phyloP scores from a whole-genome alignment of 37 sponge, comb jelly and placozoan genomes.

The Beroe ovata region DNA sequence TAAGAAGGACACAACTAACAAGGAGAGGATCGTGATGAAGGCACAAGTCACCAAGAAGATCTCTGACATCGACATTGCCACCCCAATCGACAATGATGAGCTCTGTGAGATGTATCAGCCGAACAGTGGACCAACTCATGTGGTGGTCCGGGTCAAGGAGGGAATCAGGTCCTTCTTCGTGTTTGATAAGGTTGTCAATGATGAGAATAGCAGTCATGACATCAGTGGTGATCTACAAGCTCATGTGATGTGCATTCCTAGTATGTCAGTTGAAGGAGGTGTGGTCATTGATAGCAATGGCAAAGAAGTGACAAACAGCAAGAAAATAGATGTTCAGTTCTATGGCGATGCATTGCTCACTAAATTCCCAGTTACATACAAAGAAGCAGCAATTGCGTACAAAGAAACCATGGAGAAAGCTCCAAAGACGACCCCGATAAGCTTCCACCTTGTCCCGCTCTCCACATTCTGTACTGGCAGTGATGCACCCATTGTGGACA shows the following conservation, averaged over 20 bases:
- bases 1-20: background rate
- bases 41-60: background rate
- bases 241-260: background rate
- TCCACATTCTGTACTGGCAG: background rate
- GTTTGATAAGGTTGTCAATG: conserved; percentile 7
- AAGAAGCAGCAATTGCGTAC: conserved; percentile 20
- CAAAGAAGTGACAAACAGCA: background rate
- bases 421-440: background rate
- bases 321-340: conserved; percentile 11
- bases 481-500: background rate
- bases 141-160: background rate
- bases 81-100: conserved; percentile 9
- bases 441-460: background rate
- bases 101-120: conserved; percentile 13
- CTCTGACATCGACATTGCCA: background rate
- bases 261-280: background rate
- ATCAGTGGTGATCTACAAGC: background rate
- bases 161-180: conserved; percentile 23
- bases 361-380: conserved; percentile 28
- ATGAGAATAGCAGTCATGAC: background rate
- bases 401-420: background rate
- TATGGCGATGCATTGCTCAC: conserved; percentile 42
- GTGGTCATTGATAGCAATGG: background rate
- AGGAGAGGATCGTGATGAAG: conserved; percentile 9
- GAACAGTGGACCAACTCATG: conserved; percentile 51